phyloP scores from a whole-genome alignment of 2,797 vertebrate species.

The Potorous gilbertii region DNA sequence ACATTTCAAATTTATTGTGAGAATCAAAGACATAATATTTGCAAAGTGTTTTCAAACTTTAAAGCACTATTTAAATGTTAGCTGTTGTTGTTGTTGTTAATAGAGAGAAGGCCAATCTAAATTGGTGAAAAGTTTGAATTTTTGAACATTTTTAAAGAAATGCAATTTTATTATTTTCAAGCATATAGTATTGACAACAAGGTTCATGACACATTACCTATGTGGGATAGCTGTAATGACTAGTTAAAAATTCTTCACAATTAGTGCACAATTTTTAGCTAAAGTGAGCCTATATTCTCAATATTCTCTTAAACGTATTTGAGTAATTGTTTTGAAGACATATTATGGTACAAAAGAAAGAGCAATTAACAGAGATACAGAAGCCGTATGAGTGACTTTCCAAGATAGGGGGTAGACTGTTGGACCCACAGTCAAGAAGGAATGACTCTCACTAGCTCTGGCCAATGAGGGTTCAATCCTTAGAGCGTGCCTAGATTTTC shows the following conservation, averaged over 20 bases:
- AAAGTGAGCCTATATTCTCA: not conserved
- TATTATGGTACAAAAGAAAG: not conserved
- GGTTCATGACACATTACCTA: not conserved
- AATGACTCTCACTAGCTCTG: too few species aligned
- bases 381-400: too few species aligned
- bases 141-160: constrained; percentile 17
- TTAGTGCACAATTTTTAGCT: not conserved
- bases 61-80: not conserved
- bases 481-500: too few species aligned
- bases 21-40: not conserved
- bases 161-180: not conserved
- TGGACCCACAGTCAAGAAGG: too few species aligned
- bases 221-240: not conserved
- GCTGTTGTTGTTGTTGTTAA: not conserved
- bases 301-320: not conserved
- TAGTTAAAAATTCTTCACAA: not conserved
- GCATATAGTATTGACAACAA: not conserved
- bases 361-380: not conserved
- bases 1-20: not conserved
- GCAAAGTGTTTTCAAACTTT: not conserved
- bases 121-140: constrained; percentile 15
- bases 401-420: too few species aligned
- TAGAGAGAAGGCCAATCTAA: not conserved
- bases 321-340: not conserved
- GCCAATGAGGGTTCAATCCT: too few species aligned